Evolutionary conservation across 2,113 vertebrate genomes (phyloP).

Genomic region (Narcine bancroftii): DNA sequence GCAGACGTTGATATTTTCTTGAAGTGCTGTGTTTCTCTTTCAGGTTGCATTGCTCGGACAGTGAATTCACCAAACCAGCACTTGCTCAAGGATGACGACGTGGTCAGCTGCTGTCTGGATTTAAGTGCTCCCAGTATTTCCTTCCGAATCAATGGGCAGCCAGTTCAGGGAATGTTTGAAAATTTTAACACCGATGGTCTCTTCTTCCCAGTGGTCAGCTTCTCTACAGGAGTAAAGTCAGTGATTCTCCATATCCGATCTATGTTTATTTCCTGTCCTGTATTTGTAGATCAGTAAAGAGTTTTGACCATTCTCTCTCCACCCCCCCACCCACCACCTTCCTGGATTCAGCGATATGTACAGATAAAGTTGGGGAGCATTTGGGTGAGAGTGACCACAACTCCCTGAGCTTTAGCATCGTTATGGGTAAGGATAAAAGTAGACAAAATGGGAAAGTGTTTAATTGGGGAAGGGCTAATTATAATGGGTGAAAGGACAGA

Average conservation of each 20-base stretch:
- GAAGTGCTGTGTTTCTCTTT: neutral
- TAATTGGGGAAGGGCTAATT: too few relatives aligned
- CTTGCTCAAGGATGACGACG: slow-evolving; percentile 75
- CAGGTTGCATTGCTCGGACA: slow-evolving; percentile 78
- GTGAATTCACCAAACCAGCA: slow-evolving; percentile 90
- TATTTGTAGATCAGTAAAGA: too few relatives aligned
- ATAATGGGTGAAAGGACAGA: too few relatives aligned
- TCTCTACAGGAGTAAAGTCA: slow-evolving; percentile 91
- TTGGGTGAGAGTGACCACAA: too few relatives aligned
- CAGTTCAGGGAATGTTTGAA: slow-evolving; percentile 96
- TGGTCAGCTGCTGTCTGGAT: slow-evolving; percentile 92
- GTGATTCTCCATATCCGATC: slow-evolving; percentile 42
- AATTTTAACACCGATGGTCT: slow-evolving; percentile 93
- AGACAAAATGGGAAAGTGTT: too few relatives aligned
- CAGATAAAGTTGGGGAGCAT: too few relatives aligned
- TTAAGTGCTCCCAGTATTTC: slow-evolving; percentile 89
- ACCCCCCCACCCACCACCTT: too few relatives aligned
- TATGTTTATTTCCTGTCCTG: neutral
- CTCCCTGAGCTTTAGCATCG: too few relatives aligned
- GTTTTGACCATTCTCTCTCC: too few relatives aligned
- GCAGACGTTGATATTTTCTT: neutral
- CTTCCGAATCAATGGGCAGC: slow-evolving; percentile 92
- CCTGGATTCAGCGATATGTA: too few relatives aligned
- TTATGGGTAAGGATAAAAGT: too few relatives aligned
- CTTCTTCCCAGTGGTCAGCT: slow-evolving; percentile 90